A percentile compares a stretch with the other conserved stretches of the same genome.
These are phyloP conservation scores for Drosophila siamana DNA, from an alignment of 2,888 invertebrate genomes.

Conservation along the genomic window DNA sequence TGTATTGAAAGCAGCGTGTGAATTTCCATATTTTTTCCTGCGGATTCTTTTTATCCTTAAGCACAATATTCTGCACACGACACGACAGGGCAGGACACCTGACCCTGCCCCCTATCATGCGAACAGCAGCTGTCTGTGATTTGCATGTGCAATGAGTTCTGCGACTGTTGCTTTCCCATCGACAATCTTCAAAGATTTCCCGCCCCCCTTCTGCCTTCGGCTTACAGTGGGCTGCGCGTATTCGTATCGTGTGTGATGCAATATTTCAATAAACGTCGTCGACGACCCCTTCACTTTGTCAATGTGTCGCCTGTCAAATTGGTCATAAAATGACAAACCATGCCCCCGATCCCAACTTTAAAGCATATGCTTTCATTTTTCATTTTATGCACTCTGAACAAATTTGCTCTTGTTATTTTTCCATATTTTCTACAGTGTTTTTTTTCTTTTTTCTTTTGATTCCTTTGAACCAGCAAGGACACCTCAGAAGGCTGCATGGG, in stretches of 20 bases:
- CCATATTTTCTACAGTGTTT: conserved; percentile 7
- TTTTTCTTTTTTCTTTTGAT: conserved; percentile 18
- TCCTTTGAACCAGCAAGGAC: conserved; percentile 39
- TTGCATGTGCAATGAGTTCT: conserved; percentile 41
- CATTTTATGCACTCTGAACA: conserved; percentile 34
- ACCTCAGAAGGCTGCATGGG: conserved; percentile 13
- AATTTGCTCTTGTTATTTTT: conserved; percentile 39
- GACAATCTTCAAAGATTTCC: conserved; percentile 4
- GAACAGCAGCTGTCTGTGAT: conserved; percentile 25
- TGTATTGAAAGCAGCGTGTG: conserved; percentile 61
- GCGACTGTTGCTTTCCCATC: conserved; percentile 6
- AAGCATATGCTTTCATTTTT: conserved; percentile 54
- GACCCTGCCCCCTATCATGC: conserved; percentile 2
- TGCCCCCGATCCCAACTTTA: conserved; percentile 19
- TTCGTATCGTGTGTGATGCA: conserved; percentile 15
- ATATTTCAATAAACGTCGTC: conserved; percentile 61
- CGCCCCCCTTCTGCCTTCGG: background rate
- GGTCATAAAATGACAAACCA: conserved; percentile 54
- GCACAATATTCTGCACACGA: conserved; percentile 40
- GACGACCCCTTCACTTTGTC: conserved; percentile 36
- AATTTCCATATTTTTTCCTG: conserved; percentile 49
- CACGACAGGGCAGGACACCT: conserved; percentile 49
- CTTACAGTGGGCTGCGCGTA: background rate
- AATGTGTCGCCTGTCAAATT: conserved; percentile 56
- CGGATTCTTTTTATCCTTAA: conserved; percentile 19